phyloP scores from a whole-genome alignment of 2,797 vertebrate genomes.

The Danio jaintianensis region DNA sequence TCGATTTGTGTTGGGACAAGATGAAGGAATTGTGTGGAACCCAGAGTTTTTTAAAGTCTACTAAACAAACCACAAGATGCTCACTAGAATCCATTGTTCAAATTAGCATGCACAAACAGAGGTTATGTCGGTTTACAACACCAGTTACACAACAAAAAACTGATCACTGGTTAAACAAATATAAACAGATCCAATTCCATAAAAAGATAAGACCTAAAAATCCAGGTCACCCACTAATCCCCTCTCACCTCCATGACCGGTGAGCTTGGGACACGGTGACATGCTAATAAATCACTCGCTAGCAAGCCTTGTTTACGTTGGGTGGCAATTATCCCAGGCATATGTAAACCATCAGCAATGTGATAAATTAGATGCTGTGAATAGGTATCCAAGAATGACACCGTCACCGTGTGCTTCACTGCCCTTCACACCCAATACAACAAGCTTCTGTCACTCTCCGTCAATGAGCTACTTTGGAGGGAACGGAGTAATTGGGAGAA shows the following conservation, averaged over 20 bases:
- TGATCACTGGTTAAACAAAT: neutral
- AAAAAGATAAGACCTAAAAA: constrained; percentile 24
- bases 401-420: constrained; percentile 63
- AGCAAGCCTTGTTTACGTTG: constrained; percentile 76
- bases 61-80: too few relatives aligned
- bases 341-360: constrained; percentile 75
- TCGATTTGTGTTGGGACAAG: too few relatives aligned
- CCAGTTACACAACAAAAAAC: neutral
- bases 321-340: constrained; percentile 75
- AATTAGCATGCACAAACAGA: too few relatives aligned
- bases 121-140: constrained; percentile 6
- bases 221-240: constrained; percentile 52
- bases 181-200: neutral
- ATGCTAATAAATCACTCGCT: constrained; percentile 77
- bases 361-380: constrained; percentile 82
- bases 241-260: constrained; percentile 3
- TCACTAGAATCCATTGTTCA: too few relatives aligned
- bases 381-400: constrained; percentile 80
- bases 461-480: constrained; percentile 68
- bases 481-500: constrained; percentile 22
- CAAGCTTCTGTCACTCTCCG: constrained; percentile 62
- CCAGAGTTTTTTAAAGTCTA: too few relatives aligned
- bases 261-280: constrained; percentile 60
- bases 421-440: constrained; percentile 56
- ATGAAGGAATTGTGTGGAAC: too few relatives aligned